phyloP scores from a whole-genome alignment of 2,797 vertebrate species.

The Enteromius mattozi region DNA sequence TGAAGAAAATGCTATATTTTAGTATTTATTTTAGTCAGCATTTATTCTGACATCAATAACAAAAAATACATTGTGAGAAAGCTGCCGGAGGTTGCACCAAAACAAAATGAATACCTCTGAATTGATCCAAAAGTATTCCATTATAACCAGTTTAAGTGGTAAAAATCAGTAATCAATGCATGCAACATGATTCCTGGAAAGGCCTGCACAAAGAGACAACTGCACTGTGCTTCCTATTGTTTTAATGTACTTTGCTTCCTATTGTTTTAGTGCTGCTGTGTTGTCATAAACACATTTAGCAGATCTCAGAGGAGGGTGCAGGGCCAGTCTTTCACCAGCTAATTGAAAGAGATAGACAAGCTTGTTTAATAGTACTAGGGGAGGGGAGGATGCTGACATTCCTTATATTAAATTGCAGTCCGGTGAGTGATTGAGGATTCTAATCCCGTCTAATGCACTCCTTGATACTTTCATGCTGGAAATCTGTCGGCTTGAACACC shows the following conservation, averaged over 20 bases:
- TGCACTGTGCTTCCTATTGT: constrained; percentile 38
- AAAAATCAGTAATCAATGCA: background rate
- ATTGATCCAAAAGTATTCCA: background rate
- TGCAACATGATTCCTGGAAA: constrained; percentile 36
- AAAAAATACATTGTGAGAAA: background rate
- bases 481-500: constrained; percentile 61
- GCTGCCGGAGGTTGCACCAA: background rate
- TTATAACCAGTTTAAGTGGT: background rate
- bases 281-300: constrained; percentile 58
- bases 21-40: background rate
- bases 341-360: constrained; percentile 60
- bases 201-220: constrained; percentile 13
- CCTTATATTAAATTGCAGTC: constrained; percentile 66
- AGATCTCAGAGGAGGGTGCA: constrained; percentile 41
- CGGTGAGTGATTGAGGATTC: constrained; percentile 69
- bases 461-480: constrained; percentile 65
- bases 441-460: constrained; percentile 71
- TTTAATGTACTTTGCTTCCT: constrained; percentile 47
- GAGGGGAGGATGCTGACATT: constrained; percentile 58
- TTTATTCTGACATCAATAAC: background rate
- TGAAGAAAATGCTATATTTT: background rate
- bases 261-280: constrained; percentile 54
- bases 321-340: constrained; percentile 50
- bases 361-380: constrained; percentile 61
- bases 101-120: background rate